Evolutionary conservation across 1,140 invertebrate genomes (phyloP).

Genomic region (Euwallacea similis): DNA sequence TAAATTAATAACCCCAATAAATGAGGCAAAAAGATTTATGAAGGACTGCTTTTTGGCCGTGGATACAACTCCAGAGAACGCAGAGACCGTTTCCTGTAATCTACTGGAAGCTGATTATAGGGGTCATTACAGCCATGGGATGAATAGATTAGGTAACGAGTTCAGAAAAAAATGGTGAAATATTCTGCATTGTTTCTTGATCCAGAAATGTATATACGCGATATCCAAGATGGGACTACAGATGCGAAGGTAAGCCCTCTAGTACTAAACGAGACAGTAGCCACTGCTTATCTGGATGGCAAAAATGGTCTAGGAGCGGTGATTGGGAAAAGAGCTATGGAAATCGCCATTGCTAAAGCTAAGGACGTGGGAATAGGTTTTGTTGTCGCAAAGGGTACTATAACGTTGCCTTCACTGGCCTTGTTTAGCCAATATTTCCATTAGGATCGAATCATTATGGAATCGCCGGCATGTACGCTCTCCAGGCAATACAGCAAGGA

Average conservation of each 20-base stretch:
- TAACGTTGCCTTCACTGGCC: too few relatives aligned
- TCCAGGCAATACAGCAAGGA: conserved; percentile 73
- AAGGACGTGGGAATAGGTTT: conserved; percentile 81
- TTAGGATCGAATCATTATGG: conserved; percentile 85
- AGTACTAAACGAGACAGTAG: conserved; percentile 72
- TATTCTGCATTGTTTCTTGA: not conserved
- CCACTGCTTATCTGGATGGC: conserved; percentile 84
- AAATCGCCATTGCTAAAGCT: conserved; percentile 86
- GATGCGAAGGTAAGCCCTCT: conserved; percentile 62
- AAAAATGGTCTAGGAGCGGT: conserved; percentile 84
- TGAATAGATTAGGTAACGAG: conserved; percentile 86
- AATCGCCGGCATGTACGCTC: conserved; percentile 86
- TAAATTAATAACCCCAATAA: conserved; percentile 35
- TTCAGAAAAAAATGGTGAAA: conserved; percentile 1
- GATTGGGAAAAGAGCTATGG: conserved; percentile 87
- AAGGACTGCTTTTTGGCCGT: conserved; percentile 70
- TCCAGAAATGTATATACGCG: conserved; percentile 68
- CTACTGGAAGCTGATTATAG: conserved; percentile 82
- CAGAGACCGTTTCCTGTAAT: conserved; percentile 72
- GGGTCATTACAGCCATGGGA: conserved; percentile 91
- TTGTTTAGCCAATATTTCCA: not conserved
- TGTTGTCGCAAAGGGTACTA: conserved; percentile 76
- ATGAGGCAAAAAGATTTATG: conserved; percentile 75
- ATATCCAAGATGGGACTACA: conserved; percentile 60
- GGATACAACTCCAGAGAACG: conserved; percentile 68